A percentile compares a stretch with the other conserved stretches of the same genome.
These are phyloP conservation scores for Bubo bubo DNA, from an alignment of 2,113 vertebrate species.

Conservation along the genomic window DNA sequence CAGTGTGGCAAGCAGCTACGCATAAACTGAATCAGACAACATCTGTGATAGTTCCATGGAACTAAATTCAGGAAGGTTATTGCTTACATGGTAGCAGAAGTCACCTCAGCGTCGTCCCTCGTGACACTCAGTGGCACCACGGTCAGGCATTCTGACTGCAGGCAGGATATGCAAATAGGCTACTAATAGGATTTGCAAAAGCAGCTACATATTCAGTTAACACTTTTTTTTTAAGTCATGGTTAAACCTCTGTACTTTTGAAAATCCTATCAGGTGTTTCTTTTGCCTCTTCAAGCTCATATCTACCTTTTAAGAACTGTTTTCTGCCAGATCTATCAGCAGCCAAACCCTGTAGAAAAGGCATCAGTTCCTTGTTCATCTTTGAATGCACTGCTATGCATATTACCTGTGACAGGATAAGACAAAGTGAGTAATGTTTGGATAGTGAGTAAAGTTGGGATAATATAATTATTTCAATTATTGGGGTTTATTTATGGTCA, in stretches of 20 bases:
- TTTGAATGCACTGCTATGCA: neutral
- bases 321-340: neutral
- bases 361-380: neutral
- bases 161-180: neutral
- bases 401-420: neutral
- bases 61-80: neutral
- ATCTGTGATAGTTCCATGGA: neutral
- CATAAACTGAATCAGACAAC: neutral
- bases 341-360: neutral
- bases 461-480: neutral
- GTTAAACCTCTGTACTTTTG: neutral
- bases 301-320: neutral
- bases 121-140: neutral
- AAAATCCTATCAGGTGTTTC: neutral
- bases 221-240: neutral
- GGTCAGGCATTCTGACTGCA: neutral
- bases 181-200: neutral
- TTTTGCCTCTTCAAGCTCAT: neutral
- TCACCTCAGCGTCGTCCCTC: neutral
- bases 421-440: neutral
- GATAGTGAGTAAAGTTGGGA: neutral
- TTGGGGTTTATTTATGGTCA: neutral
- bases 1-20: neutral
- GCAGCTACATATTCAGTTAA: neutral
- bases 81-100: neutral